Conservation (phyloP, 1,140 invertebrate species). For the Drosophila hydei region DNA sequence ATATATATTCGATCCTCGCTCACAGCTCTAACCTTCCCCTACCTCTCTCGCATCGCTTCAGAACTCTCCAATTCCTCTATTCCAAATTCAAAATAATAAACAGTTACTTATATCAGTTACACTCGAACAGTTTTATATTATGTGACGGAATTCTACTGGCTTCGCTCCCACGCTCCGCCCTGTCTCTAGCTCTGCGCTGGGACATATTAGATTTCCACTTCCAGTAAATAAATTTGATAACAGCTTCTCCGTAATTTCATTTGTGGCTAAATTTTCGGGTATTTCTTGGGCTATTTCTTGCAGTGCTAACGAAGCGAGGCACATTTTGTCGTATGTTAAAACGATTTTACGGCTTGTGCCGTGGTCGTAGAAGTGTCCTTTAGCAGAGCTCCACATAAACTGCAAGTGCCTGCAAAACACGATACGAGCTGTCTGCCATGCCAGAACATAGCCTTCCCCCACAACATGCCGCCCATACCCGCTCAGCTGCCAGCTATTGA, state of each 20-base stretch:
- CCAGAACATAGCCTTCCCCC: background rate
- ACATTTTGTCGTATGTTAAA: conserved; percentile 36
- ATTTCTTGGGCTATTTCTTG: background rate
- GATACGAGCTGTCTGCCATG: conserved; percentile 23
- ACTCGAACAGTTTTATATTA: no score
- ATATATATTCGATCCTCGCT: no score
- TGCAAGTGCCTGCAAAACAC: conserved; percentile 53
- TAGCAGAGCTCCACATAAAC: conserved; percentile 65
- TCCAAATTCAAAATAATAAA: background rate
- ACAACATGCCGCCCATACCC: background rate
- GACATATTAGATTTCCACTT: background rate
- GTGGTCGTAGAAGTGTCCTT: conserved; percentile 47
- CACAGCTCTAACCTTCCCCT: background rate
- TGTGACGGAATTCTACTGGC: no score
- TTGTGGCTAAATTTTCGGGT: conserved; percentile 4
- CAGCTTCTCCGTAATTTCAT: conserved; percentile 2
- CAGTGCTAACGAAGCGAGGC: conserved; percentile 26
- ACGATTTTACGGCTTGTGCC: conserved; percentile 51
- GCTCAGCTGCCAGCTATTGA: background rate
- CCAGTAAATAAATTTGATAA: background rate
- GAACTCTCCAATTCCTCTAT: no score
- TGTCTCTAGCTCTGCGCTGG: background rate
- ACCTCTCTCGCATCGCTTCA: background rate
- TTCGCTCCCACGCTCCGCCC: no score
- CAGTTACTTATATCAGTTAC: no score